Evolutionary conservation across 2,888 invertebrate species (phyloP), one percentile per base, ranked within the genome.

Genomic region (Tridacna gigas): DNA sequence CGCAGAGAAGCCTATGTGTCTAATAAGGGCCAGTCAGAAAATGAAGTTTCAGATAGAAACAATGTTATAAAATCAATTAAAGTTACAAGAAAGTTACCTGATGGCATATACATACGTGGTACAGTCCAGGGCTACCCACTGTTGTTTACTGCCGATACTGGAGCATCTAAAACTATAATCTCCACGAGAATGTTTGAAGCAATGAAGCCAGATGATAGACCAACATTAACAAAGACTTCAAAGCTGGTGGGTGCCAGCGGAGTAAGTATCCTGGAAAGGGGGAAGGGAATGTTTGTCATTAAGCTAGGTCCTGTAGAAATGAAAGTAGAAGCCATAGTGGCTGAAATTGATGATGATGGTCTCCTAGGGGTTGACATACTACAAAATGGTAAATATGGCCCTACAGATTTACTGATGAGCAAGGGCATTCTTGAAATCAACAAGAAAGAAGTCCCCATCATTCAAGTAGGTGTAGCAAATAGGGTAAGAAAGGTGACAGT

Each of bases 321-420:
- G 11, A n/a, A 20, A 3, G 28, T 60, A 5, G 78, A 86, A 63
- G 47, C 75, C 7, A 61, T 78, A 45, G 81, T 86, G 45, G 83
- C 86, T 13, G 77, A 81, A 11, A 81, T 86, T 56, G 79, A 83
- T 18, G 81, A 86, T 75, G 83, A 83, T 20, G 79, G 74, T 25
- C 61, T 86, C 18, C 65, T 83, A 28, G 86, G 83, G 7, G 66
- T 77, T 15, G 86, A 83, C 69, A 61, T 86, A n/a, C 67, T 86
- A 22, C 25, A 73, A 26, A 63, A 60, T 13, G 56, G 61, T 73
- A 71, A 74, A 26, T 63, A 69, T 26, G 77, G 79, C 26, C 80
- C 79, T 51, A 83, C 80, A 22, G 77, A 86, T 60, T 51, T 83
- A 15, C 71, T 74, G 22, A 56, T 81, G 37, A 81, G 81, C 37